These are phyloP conservation scores for Etheostoma nigrum DNA, from an alignment of 2,797 vertebrate genomes.

Conservation along the genomic window DNA sequence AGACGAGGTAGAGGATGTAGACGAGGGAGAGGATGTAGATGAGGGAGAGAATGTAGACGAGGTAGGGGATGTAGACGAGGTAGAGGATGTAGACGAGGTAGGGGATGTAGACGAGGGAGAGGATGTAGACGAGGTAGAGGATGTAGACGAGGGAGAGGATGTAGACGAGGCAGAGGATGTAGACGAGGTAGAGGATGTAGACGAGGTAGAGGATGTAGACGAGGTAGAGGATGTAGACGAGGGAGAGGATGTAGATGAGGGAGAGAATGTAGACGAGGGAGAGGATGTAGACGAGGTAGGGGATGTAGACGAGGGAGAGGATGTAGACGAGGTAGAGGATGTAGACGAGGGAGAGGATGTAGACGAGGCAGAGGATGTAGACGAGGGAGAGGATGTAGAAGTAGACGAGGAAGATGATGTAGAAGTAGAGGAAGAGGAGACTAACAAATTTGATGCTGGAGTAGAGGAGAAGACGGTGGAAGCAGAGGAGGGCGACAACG, in stretches of 20 bases:
- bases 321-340: background rate
- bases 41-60: background rate
- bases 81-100: accelerated
- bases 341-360: background rate
- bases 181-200: background rate
- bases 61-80: background rate
- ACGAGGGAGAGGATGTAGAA: accelerated
- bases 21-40: background rate
- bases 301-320: background rate
- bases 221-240: background rate
- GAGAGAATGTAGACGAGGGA: background rate
- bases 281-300: background rate
- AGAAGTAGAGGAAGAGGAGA: background rate
- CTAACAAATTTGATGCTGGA: background rate
- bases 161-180: background rate
- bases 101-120: background rate
- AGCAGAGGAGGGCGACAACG: background rate
- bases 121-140: background rate
- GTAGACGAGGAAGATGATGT: background rate
- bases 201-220: background rate
- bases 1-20: background rate
- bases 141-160: accelerated
- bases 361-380: background rate
- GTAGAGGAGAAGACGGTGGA: background rate
- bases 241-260: background rate